phyloP scores from a whole-genome alignment of 2,888 invertebrate genomes.

The Leptinotarsa juncta region DNA sequence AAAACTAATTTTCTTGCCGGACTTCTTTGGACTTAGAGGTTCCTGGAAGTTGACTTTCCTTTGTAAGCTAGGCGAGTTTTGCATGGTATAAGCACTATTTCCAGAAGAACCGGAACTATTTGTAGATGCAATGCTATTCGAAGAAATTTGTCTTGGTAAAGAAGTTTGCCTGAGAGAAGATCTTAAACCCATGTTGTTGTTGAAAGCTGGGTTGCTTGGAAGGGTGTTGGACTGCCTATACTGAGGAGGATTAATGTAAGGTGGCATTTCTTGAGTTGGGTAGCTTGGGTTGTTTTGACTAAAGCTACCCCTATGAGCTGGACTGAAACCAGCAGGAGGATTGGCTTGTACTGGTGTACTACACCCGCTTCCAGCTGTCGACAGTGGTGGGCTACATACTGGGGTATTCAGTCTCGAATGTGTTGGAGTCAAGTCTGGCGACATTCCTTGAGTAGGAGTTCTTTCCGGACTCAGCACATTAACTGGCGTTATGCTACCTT shows the following conservation, averaged over 20 bases:
- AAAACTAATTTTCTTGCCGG: conserved; percentile 74
- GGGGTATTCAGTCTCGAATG: conserved; percentile 63
- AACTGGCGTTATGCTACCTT: conserved; percentile 65
- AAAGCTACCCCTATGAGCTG: conserved; percentile 51
- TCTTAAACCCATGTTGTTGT: conserved; percentile 58
- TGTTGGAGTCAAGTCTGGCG: conserved; percentile 65
- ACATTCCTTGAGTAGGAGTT: conserved; percentile 61
- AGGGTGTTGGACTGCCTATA: conserved; percentile 61
- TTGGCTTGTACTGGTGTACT: conserved; percentile 62
- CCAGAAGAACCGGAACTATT: conserved; percentile 66
- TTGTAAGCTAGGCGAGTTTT: conserved; percentile 68
- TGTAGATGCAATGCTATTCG: conserved; percentile 69
- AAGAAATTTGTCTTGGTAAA: conserved; percentile 70
- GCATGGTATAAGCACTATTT: conserved; percentile 67
- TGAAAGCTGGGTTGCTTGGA: conserved; percentile 56
- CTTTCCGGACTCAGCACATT: conserved; percentile 64
- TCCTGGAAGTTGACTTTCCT: conserved; percentile 75
- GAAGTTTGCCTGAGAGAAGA: conserved; percentile 62
- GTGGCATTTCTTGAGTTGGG: conserved; percentile 58
- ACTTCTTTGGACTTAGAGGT: conserved; percentile 69
- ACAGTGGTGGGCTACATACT: conserved; percentile 58
- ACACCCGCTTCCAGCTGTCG: conserved; percentile 60
- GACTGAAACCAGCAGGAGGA: conserved; percentile 60
- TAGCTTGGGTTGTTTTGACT: conserved; percentile 46
- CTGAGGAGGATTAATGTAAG: conserved; percentile 62